Evolutionary conservation across 2,888 invertebrate genomes (phyloP).

Genomic region (Mythimna pallens): DNA sequence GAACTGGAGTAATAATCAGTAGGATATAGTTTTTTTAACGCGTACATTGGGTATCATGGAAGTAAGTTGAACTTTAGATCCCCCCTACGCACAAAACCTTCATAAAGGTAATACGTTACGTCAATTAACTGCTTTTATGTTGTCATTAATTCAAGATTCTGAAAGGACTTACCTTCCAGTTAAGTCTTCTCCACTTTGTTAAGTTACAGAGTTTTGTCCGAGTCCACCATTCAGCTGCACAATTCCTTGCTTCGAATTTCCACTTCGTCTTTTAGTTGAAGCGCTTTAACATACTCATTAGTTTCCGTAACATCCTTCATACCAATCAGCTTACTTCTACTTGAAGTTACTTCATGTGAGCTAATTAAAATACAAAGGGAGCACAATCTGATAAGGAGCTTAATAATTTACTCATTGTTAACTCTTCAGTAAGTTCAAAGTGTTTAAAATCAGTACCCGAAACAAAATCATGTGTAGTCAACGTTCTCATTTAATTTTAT

Average conservation of each 20-base stretch:
- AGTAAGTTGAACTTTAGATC: not conserved
- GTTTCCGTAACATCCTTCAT: slow-evolving; percentile 28
- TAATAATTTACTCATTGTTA: slow-evolving; percentile 53
- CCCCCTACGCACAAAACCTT: not conserved
- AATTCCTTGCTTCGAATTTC: slow-evolving; percentile 3
- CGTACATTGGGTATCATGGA: not conserved
- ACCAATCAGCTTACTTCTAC: slow-evolving; percentile 26
- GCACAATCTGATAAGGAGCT: slow-evolving; percentile 54
- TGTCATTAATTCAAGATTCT: slow-evolving; percentile 10
- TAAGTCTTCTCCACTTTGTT: slow-evolving; percentile 7
- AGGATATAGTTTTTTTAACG: not conserved
- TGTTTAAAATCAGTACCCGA: slow-evolving; percentile 25
- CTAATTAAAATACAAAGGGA: slow-evolving; percentile 54
- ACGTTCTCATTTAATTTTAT: slow-evolving; percentile 48
- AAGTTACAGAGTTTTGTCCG: not conserved
- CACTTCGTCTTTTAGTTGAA: not conserved
- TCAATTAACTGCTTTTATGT: not conserved
- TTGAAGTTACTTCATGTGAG: slow-evolving; percentile 37
- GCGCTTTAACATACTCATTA: slow-evolving; percentile 11
- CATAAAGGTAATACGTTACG: not conserved
- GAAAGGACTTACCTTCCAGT: not conserved
- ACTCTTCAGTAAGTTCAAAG: slow-evolving; percentile 42
- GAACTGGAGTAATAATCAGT: no score
- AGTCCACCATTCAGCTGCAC: not conserved
- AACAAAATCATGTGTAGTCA: slow-evolving; percentile 47